phyloP scores from a whole-genome alignment of 2,113 vertebrate species.

The Myocastor coypus region DNA sequence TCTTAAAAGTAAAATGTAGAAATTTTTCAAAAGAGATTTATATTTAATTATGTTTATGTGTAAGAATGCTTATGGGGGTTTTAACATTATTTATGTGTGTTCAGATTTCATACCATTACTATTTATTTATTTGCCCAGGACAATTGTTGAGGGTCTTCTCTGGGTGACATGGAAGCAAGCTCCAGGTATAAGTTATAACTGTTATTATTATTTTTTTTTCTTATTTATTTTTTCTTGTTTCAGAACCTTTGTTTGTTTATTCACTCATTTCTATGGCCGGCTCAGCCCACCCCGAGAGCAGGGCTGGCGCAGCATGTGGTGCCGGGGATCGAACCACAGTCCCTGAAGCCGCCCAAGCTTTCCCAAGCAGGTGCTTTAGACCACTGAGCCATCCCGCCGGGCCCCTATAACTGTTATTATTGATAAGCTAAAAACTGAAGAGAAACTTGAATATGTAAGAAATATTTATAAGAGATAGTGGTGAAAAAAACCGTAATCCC shows the following conservation, averaged over 20 bases:
- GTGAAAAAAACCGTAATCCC: not conserved
- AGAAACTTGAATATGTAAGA: not conserved
- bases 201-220: too few relatives aligned
- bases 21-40: not conserved
- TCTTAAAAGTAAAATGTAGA: slow-evolving; percentile 39
- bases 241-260: too few relatives aligned
- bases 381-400: too few relatives aligned
- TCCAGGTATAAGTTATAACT: not conserved
- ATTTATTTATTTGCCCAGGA: not conserved
- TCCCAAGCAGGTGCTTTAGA: too few relatives aligned
- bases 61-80: not conserved
- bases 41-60: not conserved
- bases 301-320: too few relatives aligned
- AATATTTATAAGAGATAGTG: not conserved
- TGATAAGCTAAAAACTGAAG: not conserved
- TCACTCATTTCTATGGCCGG: too few relatives aligned
- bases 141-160: not conserved
- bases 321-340: too few relatives aligned
- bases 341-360: too few relatives aligned
- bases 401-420: not conserved
- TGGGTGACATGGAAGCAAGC: not conserved
- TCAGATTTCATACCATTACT: slow-evolving; percentile 2
- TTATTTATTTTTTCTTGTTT: too few relatives aligned
- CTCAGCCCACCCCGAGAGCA: too few relatives aligned
- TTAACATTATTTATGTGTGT: not conserved